Evolutionary conservation across 1,140 invertebrate genomes (phyloP).

Genomic region (Goniozus legneri): DNA sequence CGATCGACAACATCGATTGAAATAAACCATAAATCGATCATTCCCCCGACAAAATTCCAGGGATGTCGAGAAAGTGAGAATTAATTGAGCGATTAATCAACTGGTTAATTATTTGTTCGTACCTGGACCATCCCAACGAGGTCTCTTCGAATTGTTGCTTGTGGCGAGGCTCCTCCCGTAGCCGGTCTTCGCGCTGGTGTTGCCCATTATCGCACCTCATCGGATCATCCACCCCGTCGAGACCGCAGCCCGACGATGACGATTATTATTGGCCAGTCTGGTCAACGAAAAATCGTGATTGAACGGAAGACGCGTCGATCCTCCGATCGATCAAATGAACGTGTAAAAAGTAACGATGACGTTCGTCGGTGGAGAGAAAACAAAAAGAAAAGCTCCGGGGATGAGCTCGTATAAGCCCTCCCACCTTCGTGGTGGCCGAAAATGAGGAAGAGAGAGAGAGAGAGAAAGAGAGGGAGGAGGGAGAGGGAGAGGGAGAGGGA

Average conservation of each 20-base stretch:
- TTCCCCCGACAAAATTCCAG: not conserved
- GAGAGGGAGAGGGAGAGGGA: not conserved
- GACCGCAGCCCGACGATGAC: conserved; percentile 15
- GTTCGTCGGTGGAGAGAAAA: not conserved
- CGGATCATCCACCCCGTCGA: conserved; percentile 16
- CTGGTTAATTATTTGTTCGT: no score
- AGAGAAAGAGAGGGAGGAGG: conserved; percentile 11
- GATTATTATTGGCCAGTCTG: conserved; percentile 16
- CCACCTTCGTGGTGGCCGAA: conserved; percentile 8
- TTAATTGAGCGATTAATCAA: conserved; percentile 7
- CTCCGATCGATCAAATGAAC: not conserved
- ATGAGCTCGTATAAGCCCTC: conserved; percentile 8
- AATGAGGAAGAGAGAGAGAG: conserved; percentile 1
- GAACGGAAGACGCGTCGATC: not conserved
- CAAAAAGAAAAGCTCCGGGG: not conserved
- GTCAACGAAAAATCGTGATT: not conserved
- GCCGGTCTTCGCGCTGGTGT: conserved; percentile 40
- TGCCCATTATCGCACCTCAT: conserved; percentile 39
- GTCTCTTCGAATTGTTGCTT: conserved; percentile 29
- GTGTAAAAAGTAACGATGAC: not conserved
- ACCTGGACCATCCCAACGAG: conserved; percentile 48
- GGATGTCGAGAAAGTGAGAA: conserved; percentile 3
- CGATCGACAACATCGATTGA: not conserved
- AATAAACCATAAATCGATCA: not conserved
- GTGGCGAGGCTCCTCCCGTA: conserved; percentile 25